Conservation (phyloP, 35 echinoderm and acorn worm species). For the Lytechinus variegatus region DNA sequence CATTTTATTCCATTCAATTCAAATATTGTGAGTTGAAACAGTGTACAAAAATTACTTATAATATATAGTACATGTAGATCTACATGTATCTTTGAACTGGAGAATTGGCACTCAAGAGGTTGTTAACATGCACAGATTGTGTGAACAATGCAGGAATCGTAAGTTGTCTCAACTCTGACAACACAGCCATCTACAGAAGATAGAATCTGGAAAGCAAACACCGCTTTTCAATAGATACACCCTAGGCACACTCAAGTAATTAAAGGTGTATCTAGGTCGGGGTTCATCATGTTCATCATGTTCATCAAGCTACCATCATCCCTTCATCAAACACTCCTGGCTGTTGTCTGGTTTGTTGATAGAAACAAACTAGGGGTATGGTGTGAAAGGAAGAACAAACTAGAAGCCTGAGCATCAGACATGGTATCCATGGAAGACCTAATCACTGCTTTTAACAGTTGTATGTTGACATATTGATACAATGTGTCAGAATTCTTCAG, state of each 20-base stretch:
- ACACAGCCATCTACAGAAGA: background rate
- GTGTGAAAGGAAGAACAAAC: background rate
- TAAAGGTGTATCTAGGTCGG: background rate
- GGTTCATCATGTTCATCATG: too few species aligned
- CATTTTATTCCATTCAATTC: too few species aligned
- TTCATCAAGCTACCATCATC: background rate
- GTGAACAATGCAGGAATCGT: background rate
- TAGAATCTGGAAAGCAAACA: background rate
- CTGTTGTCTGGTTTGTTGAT: background rate
- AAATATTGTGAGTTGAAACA: too few species aligned
- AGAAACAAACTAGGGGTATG: background rate
- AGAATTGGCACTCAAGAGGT: background rate
- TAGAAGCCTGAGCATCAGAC: background rate
- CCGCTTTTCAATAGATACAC: background rate
- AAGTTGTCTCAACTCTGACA: background rate
- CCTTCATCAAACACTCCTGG: background rate
- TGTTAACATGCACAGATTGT: background rate
- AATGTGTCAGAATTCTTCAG: background rate
- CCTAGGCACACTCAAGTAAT: background rate
- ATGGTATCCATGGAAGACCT: background rate
- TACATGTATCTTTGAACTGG: too few species aligned
- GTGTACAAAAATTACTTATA: too few species aligned
- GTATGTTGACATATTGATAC: background rate
- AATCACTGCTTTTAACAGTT: slow-evolving; percentile 3
- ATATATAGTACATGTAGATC: too few species aligned